These are phyloP conservation scores for Podiceps cristatus DNA, from an alignment of 2,113 vertebrate genomes.

Conservation along the genomic window DNA sequence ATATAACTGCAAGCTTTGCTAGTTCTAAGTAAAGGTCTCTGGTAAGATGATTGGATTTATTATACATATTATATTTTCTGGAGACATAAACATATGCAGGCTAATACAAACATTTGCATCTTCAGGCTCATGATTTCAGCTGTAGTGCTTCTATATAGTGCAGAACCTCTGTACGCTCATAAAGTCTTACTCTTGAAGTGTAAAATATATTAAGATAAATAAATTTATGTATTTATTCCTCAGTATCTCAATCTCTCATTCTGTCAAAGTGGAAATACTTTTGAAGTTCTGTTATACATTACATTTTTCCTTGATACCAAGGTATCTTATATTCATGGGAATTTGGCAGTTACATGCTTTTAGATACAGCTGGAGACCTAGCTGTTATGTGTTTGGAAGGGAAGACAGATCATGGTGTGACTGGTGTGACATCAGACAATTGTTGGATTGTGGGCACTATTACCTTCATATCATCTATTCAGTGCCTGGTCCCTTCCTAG, in stretches of 20 bases:
- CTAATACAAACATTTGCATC: not conserved
- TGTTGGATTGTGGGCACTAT: not conserved
- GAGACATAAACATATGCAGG: not conserved
- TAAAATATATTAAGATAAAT: not conserved
- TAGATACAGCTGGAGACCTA: not conserved
- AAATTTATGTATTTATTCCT: not conserved
- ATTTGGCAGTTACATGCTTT: not conserved
- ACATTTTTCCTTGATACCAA: not conserved
- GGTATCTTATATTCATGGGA: not conserved
- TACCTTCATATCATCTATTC: not conserved
- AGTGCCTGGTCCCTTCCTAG: not conserved
- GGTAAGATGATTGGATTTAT: not conserved
- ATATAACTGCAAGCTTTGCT: not conserved
- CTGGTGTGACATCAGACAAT: not conserved
- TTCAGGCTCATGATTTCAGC: not conserved
- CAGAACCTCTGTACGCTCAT: not conserved
- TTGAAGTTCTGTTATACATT: not conserved
- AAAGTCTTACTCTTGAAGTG: not conserved
- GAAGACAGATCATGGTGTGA: not conserved
- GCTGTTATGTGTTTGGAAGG: not conserved
- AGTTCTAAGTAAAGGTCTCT: not conserved
- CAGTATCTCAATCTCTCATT: not conserved
- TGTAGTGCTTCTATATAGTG: not conserved
- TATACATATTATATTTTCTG: not conserved
- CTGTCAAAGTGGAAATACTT: not conserved